Evolutionary conservation across 1,140 invertebrate genomes (phyloP).

Genomic region (Bombus consobrinus): DNA sequence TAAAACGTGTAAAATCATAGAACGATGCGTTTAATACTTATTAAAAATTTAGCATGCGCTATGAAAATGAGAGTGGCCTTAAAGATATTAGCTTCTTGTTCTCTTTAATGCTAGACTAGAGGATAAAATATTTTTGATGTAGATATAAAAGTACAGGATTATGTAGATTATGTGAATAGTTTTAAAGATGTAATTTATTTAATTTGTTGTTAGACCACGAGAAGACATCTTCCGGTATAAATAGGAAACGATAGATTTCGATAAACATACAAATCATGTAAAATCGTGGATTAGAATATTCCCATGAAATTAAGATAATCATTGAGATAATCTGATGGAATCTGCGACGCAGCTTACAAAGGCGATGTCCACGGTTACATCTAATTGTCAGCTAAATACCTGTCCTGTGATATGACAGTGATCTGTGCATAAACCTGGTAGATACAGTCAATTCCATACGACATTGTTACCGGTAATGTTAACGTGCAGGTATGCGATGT

Average conservation of each 20-base stretch:
- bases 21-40: neutral
- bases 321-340: neutral
- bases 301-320: neutral
- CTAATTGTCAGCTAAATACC: slow-evolving; percentile 47
- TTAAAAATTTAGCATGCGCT: neutral
- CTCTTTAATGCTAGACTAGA: neutral
- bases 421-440: slow-evolving; percentile 15
- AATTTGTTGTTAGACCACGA: too few species aligned
- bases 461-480: slow-evolving; percentile 43
- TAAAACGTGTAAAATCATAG: neutral
- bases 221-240: neutral
- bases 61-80: neutral
- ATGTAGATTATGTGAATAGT: neutral
- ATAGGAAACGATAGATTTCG: neutral
- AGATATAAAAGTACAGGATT: too few species aligned
- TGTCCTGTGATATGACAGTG: slow-evolving; percentile 18
- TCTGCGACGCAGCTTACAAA: neutral
- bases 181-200: neutral
- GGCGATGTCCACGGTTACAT: neutral
- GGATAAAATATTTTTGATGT: too few species aligned
- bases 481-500: slow-evolving; percentile 38
- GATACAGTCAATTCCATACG: slow-evolving; percentile 48
- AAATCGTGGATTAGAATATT: neutral
- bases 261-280: neutral
- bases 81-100: neutral